Evolutionary conservation across 2,888 invertebrate species (phyloP).

Genomic region (Tachystola acroxantha): DNA sequence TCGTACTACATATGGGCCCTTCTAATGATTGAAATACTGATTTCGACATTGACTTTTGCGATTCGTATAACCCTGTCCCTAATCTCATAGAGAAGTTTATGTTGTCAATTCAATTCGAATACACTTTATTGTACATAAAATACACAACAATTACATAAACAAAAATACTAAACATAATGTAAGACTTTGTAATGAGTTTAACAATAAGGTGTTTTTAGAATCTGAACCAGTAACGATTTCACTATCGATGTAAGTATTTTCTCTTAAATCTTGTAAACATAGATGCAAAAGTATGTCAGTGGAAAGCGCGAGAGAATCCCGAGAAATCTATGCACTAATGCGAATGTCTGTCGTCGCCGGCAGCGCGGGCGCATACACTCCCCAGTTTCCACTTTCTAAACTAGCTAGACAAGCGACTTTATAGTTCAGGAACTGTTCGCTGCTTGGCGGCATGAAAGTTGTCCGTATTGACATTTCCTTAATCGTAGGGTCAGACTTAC

Average conservation of each 20-base stretch:
- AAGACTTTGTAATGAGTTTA: too few relatives aligned
- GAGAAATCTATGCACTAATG: constrained; percentile 70
- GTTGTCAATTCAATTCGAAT: too few relatives aligned
- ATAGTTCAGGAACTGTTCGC: constrained; percentile 68
- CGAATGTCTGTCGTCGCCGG: constrained; percentile 30
- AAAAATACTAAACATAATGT: too few relatives aligned
- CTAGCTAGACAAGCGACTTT: constrained; percentile 53
- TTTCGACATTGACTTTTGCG: constrained; percentile 69
- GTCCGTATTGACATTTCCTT: constrained; percentile 61
- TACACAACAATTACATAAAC: too few relatives aligned
- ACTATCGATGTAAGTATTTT: too few relatives aligned
- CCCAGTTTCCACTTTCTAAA: constrained; percentile 75
- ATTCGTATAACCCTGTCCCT: constrained; percentile 48
- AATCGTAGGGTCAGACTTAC: constrained; percentile 20
- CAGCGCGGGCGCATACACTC: constrained; percentile 36
- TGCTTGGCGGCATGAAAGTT: constrained; percentile 57
- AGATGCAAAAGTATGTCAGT: constrained; percentile 63
- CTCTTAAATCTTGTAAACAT: constrained; percentile 8
- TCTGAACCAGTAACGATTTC: too few relatives aligned
- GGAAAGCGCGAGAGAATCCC: constrained; percentile 76
- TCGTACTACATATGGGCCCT: constrained; percentile 65
- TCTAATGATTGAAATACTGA: constrained; percentile 60
- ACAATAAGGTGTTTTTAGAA: too few relatives aligned
- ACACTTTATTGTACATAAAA: too few relatives aligned
- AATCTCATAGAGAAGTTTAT: constrained; percentile 26